phyloP scores from a whole-genome alignment of 2,888 invertebrate species.

The Drosophila kanekoi region DNA sequence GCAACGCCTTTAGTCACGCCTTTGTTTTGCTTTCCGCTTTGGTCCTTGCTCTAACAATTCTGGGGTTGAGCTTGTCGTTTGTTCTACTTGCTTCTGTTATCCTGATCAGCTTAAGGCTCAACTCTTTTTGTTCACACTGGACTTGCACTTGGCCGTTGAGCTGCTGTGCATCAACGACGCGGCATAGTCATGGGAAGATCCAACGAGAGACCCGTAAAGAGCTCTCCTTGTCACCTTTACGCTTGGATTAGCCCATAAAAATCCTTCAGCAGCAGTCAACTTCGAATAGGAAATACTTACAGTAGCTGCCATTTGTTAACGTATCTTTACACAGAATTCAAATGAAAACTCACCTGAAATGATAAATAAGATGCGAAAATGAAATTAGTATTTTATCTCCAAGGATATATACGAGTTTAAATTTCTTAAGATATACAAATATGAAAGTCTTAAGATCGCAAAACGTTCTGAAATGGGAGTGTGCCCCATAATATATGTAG shows the following conservation, averaged over 20 bases:
- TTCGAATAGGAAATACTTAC: conserved; percentile 62
- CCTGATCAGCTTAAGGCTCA: conserved; percentile 35
- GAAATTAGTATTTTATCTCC: conserved; percentile 27
- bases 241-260: conserved; percentile 11
- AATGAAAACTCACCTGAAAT: conserved; percentile 66
- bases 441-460: too few species aligned
- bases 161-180: conserved; percentile 3
- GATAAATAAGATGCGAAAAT: conserved; percentile 16
- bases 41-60: neutral
- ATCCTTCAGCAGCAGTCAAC: conserved; percentile 19
- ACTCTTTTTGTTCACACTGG: neutral
- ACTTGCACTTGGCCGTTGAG: conserved; percentile 6
- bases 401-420: too few species aligned
- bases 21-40: conserved; percentile 20
- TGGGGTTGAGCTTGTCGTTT: conserved; percentile 7
- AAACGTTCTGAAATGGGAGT: too few species aligned
- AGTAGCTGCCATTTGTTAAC: conserved; percentile 48
- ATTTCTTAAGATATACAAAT: too few species aligned
- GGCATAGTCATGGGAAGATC: neutral
- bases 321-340: conserved; percentile 24
- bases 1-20: conserved; percentile 30
- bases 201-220: neutral
- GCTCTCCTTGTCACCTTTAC: conserved; percentile 12
- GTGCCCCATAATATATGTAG: too few species aligned
- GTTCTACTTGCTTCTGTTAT: conserved; percentile 16